Percentiles rank a stretch among this genome's conserved stretches.
Conservation (phyloP, 2,113 vertebrate species). For the Rhinoptilus africanus region DNA sequence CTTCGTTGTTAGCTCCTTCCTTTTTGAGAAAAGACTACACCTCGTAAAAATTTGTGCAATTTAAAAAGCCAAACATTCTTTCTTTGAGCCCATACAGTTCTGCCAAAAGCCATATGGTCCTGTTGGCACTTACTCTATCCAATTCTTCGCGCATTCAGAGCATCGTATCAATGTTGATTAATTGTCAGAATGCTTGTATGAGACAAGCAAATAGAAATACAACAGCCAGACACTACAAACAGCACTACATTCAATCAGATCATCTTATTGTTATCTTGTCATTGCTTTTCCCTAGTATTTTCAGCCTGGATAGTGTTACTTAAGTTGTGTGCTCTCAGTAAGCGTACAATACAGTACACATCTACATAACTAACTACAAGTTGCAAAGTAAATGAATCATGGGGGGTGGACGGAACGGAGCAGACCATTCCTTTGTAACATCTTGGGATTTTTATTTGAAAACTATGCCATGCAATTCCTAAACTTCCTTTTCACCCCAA, state of each 20-base stretch:
- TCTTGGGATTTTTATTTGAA: background rate
- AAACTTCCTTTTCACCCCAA: background rate
- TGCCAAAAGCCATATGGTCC: background rate
- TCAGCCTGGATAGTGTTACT: background rate
- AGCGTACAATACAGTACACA: background rate
- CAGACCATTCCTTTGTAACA: background rate
- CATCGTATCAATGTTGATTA: background rate
- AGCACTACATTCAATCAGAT: background rate
- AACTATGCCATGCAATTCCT: background rate
- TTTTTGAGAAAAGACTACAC: background rate
- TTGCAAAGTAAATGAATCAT: background rate
- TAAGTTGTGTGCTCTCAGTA: background rate
- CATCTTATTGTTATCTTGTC: background rate
- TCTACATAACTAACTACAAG: background rate
- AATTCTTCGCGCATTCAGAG: background rate
- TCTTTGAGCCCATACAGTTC: background rate
- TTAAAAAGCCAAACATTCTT: background rate
- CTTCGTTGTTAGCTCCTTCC: background rate
- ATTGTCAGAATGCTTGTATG: accelerated
- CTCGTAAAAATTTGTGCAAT: background rate
- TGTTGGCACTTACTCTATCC: background rate
- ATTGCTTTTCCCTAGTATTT: background rate
- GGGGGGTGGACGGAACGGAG: background rate
- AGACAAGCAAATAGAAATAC: background rate
- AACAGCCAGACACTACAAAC: background rate